Conservation (phyloP, 2,113 vertebrate species). For the Myxocyprinus asiaticus region DNA sequence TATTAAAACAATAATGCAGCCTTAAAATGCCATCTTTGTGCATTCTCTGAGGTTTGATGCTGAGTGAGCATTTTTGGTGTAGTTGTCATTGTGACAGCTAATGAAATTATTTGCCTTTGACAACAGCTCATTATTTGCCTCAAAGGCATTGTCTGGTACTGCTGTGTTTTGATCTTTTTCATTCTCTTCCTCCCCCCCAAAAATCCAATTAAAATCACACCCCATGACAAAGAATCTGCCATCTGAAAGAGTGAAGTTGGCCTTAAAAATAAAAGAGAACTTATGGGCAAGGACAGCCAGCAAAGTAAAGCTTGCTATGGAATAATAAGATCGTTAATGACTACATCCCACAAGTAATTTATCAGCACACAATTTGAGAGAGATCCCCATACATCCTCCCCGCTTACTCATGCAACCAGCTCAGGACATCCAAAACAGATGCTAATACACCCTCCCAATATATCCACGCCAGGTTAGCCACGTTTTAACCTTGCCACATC, state of each 20-base stretch:
- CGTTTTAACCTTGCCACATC: not conserved
- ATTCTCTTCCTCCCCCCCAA: conserved; percentile 12
- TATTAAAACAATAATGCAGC: not conserved
- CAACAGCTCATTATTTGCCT: conserved; percentile 46
- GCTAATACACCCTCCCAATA: not conserved
- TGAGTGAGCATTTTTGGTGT: conserved; percentile 37
- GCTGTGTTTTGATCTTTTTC: conserved; percentile 36
- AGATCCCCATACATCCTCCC: conserved; percentile 21
- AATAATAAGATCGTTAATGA: conserved; percentile 38
- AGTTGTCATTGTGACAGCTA: conserved; percentile 46
- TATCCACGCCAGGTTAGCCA: not conserved
- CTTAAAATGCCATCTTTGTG: conserved; percentile 30
- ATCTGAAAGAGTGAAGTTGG: conserved; percentile 27
- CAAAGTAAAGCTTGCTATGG: conserved; percentile 36
- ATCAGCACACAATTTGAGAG: conserved; percentile 19
- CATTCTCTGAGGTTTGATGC: conserved; percentile 27
- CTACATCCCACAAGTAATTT: conserved; percentile 28
- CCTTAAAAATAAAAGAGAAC: conserved; percentile 35
- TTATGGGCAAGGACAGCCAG: conserved; percentile 32
- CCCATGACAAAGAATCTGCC: conserved; percentile 37
- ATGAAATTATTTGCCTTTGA: conserved; percentile 49
- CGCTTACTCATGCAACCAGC: conserved; percentile 13
- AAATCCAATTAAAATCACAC: conserved; percentile 47
- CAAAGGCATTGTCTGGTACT: conserved; percentile 43
- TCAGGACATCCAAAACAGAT: conserved; percentile 11